Evolutionary conservation across 2,113 vertebrate species (phyloP).

Genomic region (Rana temporaria): DNA sequence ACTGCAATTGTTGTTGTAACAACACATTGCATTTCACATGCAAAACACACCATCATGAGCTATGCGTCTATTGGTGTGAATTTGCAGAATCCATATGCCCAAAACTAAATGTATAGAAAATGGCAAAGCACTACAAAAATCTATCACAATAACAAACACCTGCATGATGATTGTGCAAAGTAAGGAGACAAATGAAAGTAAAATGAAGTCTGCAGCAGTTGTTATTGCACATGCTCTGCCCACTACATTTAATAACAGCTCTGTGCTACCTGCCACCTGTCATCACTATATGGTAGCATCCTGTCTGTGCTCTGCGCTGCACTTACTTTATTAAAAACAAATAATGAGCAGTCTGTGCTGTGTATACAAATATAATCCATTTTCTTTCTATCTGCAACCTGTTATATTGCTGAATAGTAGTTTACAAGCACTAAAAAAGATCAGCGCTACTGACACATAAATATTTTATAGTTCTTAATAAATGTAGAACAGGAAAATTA

Average conservation of each 20-base stretch:
- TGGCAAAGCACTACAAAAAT: not conserved
- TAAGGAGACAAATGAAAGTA: not conserved
- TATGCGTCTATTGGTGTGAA: no score
- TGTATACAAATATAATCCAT: slow-evolving; percentile 12
- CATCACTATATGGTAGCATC: slow-evolving; percentile 40
- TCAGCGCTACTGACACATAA: slow-evolving; percentile 6
- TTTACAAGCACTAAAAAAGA: slow-evolving; percentile 32
- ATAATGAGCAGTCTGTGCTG: slow-evolving; percentile 32
- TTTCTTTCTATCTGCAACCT: slow-evolving; percentile 32
- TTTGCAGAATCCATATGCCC: not conserved
- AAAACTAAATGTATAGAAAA: not conserved
- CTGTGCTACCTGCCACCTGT: slow-evolving; percentile 51
- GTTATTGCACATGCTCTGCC: slow-evolving; percentile 33
- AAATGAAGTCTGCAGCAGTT: slow-evolving; percentile 6
- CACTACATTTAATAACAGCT: slow-evolving; percentile 32
- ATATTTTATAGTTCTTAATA: slow-evolving; percentile 19
- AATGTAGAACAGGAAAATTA: not conserved
- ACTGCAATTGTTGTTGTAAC: no score
- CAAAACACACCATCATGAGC: no score
- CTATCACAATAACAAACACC: not conserved
- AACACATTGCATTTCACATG: no score
- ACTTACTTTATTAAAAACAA: slow-evolving; percentile 48
- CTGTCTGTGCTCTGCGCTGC: slow-evolving; percentile 23
- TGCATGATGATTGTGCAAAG: not conserved
- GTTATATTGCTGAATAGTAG: slow-evolving; percentile 26